These are phyloP conservation scores for Palloptera scutellata DNA, from an alignment of 2,888 invertebrate genomes.

Conservation along the genomic window DNA sequence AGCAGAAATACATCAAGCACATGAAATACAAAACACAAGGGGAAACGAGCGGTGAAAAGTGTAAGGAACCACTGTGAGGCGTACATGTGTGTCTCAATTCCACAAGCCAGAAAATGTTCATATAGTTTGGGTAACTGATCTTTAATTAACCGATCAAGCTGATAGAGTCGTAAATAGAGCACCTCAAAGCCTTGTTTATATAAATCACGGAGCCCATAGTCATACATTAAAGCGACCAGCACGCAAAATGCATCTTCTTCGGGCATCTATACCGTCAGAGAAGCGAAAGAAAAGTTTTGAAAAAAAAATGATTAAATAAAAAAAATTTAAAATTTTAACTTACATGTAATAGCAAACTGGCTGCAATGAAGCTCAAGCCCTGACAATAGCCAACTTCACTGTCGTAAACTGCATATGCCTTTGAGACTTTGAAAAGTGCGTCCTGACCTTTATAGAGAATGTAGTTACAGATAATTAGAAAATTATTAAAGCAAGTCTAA, in stretches of 20 bases:
- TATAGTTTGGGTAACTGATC: slow-evolving; percentile 84
- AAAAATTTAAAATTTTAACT: slow-evolving; percentile 61
- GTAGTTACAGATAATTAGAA: not conserved
- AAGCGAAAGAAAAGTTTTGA: slow-evolving; percentile 6
- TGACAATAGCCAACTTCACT: slow-evolving; percentile 99
- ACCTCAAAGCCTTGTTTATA: slow-evolving; percentile 98
- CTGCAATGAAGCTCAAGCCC: slow-evolving; percentile 96
- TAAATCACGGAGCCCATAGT: slow-evolving; percentile 91
- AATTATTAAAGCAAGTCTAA: slow-evolving; percentile 12
- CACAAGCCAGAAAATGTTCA: slow-evolving; percentile 81
- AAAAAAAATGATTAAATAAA: not conserved
- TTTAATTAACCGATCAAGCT: slow-evolving; percentile 87
- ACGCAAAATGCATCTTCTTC: slow-evolving; percentile 99
- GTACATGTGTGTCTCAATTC: slow-evolving; percentile 98
- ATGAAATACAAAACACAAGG: slow-evolving; percentile 94
- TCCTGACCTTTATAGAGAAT: slow-evolving; percentile 82
- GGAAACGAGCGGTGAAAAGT: slow-evolving; percentile 98
- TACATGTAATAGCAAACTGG: slow-evolving; percentile 93
- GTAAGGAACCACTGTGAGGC: slow-evolving; percentile 99
- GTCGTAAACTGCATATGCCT: slow-evolving; percentile 97
- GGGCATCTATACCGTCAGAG: slow-evolving; percentile 81
- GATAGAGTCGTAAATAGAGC: slow-evolving; percentile 92
- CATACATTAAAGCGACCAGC: slow-evolving; percentile 95
- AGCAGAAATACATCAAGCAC: slow-evolving; percentile 95
- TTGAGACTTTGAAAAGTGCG: slow-evolving; percentile 92